Evolutionary conservation across 2,888 invertebrate species (phyloP).

Genomic region (Ligdia adustata): DNA sequence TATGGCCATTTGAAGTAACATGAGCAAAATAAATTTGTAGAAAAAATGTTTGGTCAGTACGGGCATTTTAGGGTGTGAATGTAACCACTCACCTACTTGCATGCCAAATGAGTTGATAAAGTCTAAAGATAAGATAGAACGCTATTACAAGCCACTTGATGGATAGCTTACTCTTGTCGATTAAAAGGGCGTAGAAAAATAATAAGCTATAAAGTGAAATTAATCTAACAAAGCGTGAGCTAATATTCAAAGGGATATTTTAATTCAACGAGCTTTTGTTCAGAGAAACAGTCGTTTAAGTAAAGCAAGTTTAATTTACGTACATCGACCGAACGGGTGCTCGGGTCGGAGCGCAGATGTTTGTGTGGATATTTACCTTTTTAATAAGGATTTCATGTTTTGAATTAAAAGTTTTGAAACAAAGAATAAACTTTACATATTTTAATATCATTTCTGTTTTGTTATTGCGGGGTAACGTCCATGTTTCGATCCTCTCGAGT

Average conservation of each 20-base stretch:
- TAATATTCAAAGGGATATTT: conserved; percentile 33
- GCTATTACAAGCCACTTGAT: conserved; percentile 18
- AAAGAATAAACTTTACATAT: conserved; percentile 28
- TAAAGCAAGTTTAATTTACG: conserved; percentile 66
- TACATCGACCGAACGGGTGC: conserved; percentile 50
- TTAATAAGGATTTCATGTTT: conserved; percentile 58
- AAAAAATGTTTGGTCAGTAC: too few species aligned
- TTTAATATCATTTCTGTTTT: conserved; percentile 2
- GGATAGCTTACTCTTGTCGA: conserved; percentile 10
- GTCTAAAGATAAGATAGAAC: conserved; percentile 27
- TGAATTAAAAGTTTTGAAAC: conserved; percentile 31
- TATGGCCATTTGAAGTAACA: too few species aligned
- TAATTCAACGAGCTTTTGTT: conserved; percentile 60
- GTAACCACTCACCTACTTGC: conserved; percentile 14
- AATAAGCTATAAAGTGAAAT: conserved; percentile 11
- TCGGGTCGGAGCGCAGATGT: conserved; percentile 66
- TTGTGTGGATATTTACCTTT: conserved; percentile 42
- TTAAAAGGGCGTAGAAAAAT: conserved; percentile 5
- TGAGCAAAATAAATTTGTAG: neutral
- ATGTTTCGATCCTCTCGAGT: too few species aligned
- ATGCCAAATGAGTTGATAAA: conserved; percentile 17
- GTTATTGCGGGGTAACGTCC: neutral
- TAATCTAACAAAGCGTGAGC: conserved; percentile 15
- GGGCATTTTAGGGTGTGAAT: conserved; percentile 7
- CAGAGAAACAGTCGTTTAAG: conserved; percentile 60